These are phyloP conservation scores for Trichogramma dendrolimi DNA, from an alignment of 2,888 invertebrate species.

Conservation along the genomic window DNA sequence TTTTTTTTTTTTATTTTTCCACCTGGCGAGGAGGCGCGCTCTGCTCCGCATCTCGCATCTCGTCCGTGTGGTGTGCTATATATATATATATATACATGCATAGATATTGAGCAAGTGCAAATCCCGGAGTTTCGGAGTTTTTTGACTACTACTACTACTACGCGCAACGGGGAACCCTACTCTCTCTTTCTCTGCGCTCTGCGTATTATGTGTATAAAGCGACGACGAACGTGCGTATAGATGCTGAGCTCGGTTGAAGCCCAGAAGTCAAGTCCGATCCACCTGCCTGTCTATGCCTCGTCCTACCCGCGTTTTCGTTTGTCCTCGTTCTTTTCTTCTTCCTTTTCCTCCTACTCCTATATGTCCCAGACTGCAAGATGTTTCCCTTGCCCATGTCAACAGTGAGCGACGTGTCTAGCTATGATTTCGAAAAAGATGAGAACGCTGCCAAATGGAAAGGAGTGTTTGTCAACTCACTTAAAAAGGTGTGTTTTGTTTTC, in stretches of 20 bases:
- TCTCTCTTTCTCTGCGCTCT: no score
- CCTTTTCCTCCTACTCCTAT: neutral
- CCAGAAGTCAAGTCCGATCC: neutral
- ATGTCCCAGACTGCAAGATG: conserved; percentile 35
- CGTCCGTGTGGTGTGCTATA: no score
- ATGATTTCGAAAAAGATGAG: conserved; percentile 85
- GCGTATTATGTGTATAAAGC: neutral
- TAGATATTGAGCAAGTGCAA: no score
- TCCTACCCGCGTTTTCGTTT: neutral
- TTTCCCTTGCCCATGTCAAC: conserved; percentile 53
- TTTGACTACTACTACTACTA: no score
- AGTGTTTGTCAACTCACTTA: conserved; percentile 79
- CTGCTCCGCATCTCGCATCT: no score
- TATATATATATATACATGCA: no score
- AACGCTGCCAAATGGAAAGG: conserved; percentile 91
- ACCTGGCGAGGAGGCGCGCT: no score
- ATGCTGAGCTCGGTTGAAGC: neutral
- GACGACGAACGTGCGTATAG: neutral
- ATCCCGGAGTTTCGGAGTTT: no score
- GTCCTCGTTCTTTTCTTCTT: conserved; percentile 15
- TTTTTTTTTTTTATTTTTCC: no score
- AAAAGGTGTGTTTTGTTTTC: conserved; percentile 64
- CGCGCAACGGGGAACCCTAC: no score
- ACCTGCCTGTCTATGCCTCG: neutral
- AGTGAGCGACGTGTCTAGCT: conserved; percentile 56